Evolutionary conservation across 2,797 vertebrate species (phyloP), one percentile per base, ranked within the genome.

Genomic region (Antennarius maculatus): DNA sequence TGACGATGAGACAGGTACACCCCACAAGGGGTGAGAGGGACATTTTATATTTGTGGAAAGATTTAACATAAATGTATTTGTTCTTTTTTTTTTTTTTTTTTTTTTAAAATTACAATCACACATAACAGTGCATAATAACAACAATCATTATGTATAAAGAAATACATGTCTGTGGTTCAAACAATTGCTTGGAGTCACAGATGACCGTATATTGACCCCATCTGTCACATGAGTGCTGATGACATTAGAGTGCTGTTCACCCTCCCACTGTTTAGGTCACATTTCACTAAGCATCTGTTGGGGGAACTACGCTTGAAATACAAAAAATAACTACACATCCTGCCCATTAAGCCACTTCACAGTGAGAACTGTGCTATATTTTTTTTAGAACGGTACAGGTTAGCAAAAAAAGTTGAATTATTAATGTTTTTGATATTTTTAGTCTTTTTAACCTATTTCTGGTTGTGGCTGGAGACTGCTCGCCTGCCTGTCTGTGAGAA

Each of bases 361-460:
- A 66, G 64, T 31, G 56, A 86, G 80, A 84, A 83, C 73, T 82
- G 81, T 85, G 84, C 85, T 86, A 83, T 90, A 90, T 90, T 65
- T 78, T 85, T 78, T 85, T 89, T 80, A 47, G 82, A 86, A 56
- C 47, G 83, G 79, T 89, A 83, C 88, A 90, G 90, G 91, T 92
- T 91, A 77, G 76, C 69, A 89, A 90, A 89, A 23, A 90, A 88
- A 86, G 65, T 83, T 88, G 79, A 92, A 93, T 92, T 92, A 92
- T 93, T 91, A 92, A 93, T 92, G 89, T 89, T 90, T 90, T 82
- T 65, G 69, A 80, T 91, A 92, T 93, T 93, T 93, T 91, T 93
- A 93, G 91, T 78, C 81, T 86, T 77, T 93, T 92, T 94, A 92
- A 92, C 92, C 91, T 90, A 92, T 93, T 94, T 93, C 79, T 88